phyloP scores from a whole-genome alignment of 2,888 invertebrate genomes.

The Clepsis dumicolana region DNA sequence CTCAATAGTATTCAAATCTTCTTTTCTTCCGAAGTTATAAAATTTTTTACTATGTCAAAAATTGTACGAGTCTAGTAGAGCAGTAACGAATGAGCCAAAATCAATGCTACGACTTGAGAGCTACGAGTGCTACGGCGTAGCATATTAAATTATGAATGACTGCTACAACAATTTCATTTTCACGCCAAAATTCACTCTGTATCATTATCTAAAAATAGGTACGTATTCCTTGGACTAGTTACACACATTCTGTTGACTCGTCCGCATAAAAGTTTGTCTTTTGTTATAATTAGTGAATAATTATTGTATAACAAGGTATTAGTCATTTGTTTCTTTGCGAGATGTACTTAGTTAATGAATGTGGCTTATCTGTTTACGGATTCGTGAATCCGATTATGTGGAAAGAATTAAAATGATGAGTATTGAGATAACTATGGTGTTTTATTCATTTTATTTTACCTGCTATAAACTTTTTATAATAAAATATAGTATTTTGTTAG shows the following conservation, averaged over 20 bases:
- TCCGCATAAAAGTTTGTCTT: conserved; percentile 30
- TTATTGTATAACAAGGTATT: conserved; percentile 65
- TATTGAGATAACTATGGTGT: conserved; percentile 64
- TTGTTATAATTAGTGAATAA: conserved; percentile 38
- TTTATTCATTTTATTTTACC: conserved; percentile 56
- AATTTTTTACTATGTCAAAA: neutral
- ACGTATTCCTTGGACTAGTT: neutral
- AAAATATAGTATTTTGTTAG: neutral
- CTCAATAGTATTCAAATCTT: conserved; percentile 14
- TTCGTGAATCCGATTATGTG: conserved; percentile 73
- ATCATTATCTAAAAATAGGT: neutral
- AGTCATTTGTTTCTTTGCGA: conserved; percentile 74
- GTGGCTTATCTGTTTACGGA: conserved; percentile 65
- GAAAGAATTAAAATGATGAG: conserved; percentile 78
- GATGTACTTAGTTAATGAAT: conserved; percentile 72
- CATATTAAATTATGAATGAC: neutral
- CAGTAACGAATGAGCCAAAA: neutral
- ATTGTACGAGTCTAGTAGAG: neutral
- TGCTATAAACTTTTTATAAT: neutral
- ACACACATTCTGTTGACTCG: neutral
- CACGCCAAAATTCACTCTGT: neutral
- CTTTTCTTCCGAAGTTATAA: conserved; percentile 33
- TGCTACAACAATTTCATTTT: neutral
- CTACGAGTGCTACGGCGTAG: conserved; percentile 35
- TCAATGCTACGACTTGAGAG: conserved; percentile 7